Conservation (phyloP, 2,888 invertebrate species). For the Trichogramma dendrolimi region DNA sequence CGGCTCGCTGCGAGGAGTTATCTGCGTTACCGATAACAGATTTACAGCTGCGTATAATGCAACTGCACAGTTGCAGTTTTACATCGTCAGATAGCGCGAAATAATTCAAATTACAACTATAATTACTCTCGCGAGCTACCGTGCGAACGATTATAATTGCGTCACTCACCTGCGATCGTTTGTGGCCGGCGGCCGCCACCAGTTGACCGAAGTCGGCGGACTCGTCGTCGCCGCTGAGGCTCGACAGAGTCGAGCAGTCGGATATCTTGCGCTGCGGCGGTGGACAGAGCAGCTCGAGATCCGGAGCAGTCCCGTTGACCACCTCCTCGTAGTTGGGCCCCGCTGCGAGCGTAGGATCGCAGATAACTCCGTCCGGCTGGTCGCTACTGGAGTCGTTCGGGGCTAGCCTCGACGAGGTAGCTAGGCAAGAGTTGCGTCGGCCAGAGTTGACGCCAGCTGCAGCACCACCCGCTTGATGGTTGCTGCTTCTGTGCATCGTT, state of each 20-base stretch:
- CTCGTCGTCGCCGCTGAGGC: slow-evolving; percentile 69
- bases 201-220: slow-evolving; percentile 44
- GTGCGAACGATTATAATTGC: background rate
- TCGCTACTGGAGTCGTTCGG: slow-evolving; percentile 15
- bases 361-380: slow-evolving; percentile 1
- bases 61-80: background rate
- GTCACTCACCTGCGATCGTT: slow-evolving; percentile 43
- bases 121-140: slow-evolving; percentile 9
- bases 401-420: slow-evolving; percentile 32
- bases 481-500: background rate
- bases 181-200: slow-evolving; percentile 10
- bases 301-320: background rate
- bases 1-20: background rate
- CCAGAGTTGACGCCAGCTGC: slow-evolving; percentile 26
- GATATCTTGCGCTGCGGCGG: slow-evolving; percentile 59
- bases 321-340: too few species aligned
- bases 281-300: slow-evolving; percentile 39
- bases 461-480: background rate
- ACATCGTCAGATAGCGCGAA: slow-evolving; percentile 7
- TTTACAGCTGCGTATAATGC: background rate
- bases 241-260: slow-evolving; percentile 72
- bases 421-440: slow-evolving; percentile 46
- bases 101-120: background rate
- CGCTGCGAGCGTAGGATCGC: too few species aligned
- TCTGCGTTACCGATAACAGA: background rate